These are phyloP conservation scores for Chloroclysta siterata DNA, from an alignment of 2,888 invertebrate species.

Conservation along the genomic window DNA sequence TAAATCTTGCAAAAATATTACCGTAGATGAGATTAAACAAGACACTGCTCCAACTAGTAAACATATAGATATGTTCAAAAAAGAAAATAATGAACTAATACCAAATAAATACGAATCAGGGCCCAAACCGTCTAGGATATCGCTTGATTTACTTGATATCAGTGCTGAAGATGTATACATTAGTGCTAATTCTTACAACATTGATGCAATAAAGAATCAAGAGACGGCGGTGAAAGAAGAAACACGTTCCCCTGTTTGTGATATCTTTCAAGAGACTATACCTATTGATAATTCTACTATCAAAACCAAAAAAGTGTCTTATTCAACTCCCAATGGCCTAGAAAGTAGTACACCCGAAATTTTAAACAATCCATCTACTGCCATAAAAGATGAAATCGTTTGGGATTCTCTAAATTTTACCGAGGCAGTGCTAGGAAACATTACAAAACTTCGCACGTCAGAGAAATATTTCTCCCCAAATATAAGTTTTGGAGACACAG, in stretches of 20 bases:
- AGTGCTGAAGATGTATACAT: constrained; percentile 35
- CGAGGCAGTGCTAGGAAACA: constrained; percentile 60
- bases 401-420: constrained; percentile 76
- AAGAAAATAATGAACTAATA: neutral
- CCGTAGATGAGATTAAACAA: neutral
- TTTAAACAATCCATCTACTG: constrained; percentile 26
- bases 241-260: constrained; percentile 8
- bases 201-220: constrained; percentile 13
- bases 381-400: constrained; percentile 57
- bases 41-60: neutral
- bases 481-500: constrained; percentile 65
- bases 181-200: constrained; percentile 21
- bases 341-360: constrained; percentile 14
- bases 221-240: neutral
- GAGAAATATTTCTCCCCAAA: constrained; percentile 67
- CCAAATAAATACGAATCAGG: neutral
- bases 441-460: constrained; percentile 58
- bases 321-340: constrained; percentile 27
- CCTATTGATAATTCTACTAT: constrained; percentile 7
- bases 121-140: constrained; percentile 23
- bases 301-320: constrained; percentile 9
- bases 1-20: constrained; percentile 1
- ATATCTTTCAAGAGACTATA: constrained; percentile 18
- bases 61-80: neutral
- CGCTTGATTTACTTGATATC: constrained; percentile 30